Base-by-base conservation (phyloP, 2,888 invertebrate genomes). In the Drosophila cracens region DNA sequence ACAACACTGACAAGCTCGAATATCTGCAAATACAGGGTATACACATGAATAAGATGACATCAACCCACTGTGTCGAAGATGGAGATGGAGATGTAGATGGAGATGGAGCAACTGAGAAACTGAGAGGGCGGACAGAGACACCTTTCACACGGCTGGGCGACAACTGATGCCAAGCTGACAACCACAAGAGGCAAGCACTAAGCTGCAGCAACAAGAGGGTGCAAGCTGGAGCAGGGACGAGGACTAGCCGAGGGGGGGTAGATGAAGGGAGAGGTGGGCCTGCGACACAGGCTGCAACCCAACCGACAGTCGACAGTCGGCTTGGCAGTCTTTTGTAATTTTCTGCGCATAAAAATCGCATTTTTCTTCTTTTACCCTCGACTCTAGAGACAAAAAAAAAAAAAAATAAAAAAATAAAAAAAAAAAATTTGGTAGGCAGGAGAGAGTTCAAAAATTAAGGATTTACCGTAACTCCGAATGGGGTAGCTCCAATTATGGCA, bases 281-380 rank as follows among this genome's bases (percentile, higher is more conserved):
- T 16, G 46, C 46, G 46, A 25, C 21, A 46, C 46, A 46, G 21
- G 48, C 40, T 25, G 58, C 31, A 54, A 11, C 33, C 34, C 52
- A 43, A 60, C 54, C 33, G 25, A 31, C 33, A 18, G 54, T 16
- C 27, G 18, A 34, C 54, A 53, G 72, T 27, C 46, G 62, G 49
- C 67, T 48, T 65, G 72, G 65, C 68, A 57, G 83, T 65, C 68
- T 74, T 82, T 87, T 87, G 73, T 78, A 78, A 87, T 84, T 84
- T 82, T 75, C 48, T 78, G 74, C 85, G 77, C 83, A 87, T 87
- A 87, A 84, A 82, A 83, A 74, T 76, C 83, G 70, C 70, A 85
- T 85, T 84, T 81, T 82, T 86, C 72, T 77, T 73, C 21, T 21
- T 51, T 52, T 58, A 48, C 56, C 34, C 43, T 40, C 49, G 27